Percentiles rank a stretch among this genome's conserved stretches.
Evolutionary conservation across 2,888 invertebrate genomes (phyloP).

Genomic region (Scaptomyza cyrtandrae): DNA sequence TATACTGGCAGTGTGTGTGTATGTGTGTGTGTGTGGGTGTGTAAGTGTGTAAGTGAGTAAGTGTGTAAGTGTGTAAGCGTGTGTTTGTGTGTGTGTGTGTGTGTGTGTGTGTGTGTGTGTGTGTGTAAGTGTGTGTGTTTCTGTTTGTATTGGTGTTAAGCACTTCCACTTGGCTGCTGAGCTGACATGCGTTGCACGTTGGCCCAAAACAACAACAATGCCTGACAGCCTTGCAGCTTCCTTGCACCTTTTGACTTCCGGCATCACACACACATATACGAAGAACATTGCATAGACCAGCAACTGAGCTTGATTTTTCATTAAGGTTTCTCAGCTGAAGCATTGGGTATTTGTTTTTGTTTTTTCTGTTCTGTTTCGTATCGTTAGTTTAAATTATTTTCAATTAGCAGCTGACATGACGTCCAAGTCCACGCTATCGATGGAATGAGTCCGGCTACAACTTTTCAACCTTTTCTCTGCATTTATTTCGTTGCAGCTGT

Average conservation of each 20-base stretch:
- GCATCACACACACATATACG: conserved; percentile 26
- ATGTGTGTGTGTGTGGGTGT: conserved; percentile 13
- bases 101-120: conserved; percentile 8
- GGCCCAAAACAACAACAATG: conserved; percentile 6
- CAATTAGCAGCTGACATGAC: conserved; percentile 64
- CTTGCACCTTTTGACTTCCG: conserved; percentile 64
- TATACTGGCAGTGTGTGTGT: conserved; percentile 8
- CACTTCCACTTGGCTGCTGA: conserved; percentile 70
- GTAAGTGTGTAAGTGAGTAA: conserved; percentile 16
- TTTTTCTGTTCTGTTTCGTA: conserved; percentile 1
- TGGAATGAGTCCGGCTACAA: not conserved
- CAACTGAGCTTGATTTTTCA: conserved; percentile 59
- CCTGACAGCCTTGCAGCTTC: conserved; percentile 33
- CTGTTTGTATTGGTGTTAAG: conserved; percentile 68
- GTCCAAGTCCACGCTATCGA: conserved; percentile 12
- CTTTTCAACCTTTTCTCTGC: not conserved
- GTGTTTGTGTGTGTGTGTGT: conserved; percentile 8
- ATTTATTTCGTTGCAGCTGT: no score
- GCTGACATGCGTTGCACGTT: conserved; percentile 69
- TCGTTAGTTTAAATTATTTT: conserved; percentile 71
- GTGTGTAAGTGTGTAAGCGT: conserved; percentile 4
- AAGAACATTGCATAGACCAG: not conserved
- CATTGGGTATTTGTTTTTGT: conserved; percentile 18
- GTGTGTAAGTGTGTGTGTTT: conserved; percentile 19
- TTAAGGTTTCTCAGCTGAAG: conserved; percentile 61